Evolutionary conservation across 2,888 invertebrate species (phyloP), one percentile per base, ranked within the genome.

Genomic region (Ennomos quercinarius): DNA sequence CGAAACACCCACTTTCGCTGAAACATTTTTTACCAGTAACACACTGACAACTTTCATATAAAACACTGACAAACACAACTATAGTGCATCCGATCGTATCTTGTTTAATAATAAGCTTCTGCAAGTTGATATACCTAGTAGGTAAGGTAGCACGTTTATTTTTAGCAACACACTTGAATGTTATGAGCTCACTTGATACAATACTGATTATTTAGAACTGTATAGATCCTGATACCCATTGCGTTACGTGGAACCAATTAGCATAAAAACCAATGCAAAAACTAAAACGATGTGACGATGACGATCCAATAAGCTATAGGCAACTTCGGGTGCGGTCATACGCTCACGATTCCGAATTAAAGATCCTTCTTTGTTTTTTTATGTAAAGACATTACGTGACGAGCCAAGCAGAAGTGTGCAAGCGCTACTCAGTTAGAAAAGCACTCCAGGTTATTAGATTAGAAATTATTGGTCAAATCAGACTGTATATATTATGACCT

Each of bases 261-360:
- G 42, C 50, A 55, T n/a, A 55, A 57, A 48, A 60, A 47, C 12
- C 11, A 13, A 0, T 39, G 36, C 27, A 61, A 61, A 61, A 61
- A 60, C 34, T 48, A 39, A 49, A 27, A 17, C 50, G 39, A 34
- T 48, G 42, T 36, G 47, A 41, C 51, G 43, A 55, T 40, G 51
- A 41, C 55, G 46, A 51, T 40, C 44, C 51, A 56, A 55, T 50
- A 60, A 48, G 43, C 50, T 36, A 50, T 46, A 43, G 27, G 39
- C 50, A 44, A 44, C 39, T 47, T 45, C 48, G 54, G 54, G 35
- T 47, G 49, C 48, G 54, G 54, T 42, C 37, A 38, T 38, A 35
- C 11, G 42, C 47, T 56, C 51, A 60, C 51, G 55, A 56, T 43
- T 50, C 8, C n/a, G 50, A 60, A 51, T 50, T 59, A 41, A 45